phyloP scores from a whole-genome alignment of 2,113 vertebrate genomes.

The Danionella cerebrum region DNA sequence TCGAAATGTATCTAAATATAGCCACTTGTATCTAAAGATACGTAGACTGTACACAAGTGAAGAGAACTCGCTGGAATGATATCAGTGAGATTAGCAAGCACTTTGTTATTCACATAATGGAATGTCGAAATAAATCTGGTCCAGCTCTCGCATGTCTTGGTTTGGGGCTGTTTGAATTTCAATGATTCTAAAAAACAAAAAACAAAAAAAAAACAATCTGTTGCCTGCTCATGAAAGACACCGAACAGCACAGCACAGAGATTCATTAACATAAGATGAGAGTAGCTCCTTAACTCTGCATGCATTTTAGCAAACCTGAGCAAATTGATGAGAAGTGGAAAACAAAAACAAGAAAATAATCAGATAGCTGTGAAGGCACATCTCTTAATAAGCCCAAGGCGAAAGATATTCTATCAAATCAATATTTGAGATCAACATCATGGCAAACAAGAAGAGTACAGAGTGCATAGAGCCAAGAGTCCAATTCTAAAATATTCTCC shows the following conservation, averaged over 20 bases:
- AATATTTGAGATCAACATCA: background rate
- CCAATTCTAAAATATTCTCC: background rate
- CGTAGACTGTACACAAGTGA: background rate
- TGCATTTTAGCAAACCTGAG: background rate
- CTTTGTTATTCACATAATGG: background rate
- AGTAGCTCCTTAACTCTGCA: background rate
- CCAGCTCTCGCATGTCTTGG: background rate
- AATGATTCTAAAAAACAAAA: background rate
- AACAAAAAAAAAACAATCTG: background rate
- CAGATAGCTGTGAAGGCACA: background rate
- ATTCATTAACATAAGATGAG: background rate
- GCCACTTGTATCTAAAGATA: background rate
- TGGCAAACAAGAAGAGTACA: background rate
- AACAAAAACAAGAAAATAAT: background rate
- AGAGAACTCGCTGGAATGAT: background rate
- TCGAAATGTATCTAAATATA: no score
- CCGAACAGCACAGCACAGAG: background rate
- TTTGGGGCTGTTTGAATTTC: background rate
- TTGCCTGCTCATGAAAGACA: background rate
- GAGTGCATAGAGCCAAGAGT: no score
- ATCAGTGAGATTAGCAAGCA: conserved; percentile 5
- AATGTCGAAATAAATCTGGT: background rate
- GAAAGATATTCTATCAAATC: background rate
- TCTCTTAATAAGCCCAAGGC: background rate
- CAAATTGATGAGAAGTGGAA: background rate